Conservation (phyloP, 2,888 invertebrate species). For the Dolomedes plantarius region DNA sequence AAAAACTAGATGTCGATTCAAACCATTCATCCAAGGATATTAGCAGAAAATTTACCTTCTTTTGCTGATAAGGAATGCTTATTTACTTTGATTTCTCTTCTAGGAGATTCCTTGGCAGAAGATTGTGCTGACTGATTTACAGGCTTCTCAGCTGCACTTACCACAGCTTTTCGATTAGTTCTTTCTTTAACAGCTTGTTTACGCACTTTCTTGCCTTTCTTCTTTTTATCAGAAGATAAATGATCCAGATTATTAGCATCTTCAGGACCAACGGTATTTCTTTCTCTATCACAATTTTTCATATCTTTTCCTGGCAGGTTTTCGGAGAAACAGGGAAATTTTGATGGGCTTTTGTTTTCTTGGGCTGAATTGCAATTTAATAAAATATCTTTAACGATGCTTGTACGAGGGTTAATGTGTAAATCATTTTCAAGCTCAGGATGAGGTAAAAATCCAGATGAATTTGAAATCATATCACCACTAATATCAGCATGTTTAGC, state of each 20-base stretch:
- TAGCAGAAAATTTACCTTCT: background rate
- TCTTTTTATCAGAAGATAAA: background rate
- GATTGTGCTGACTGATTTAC: background rate
- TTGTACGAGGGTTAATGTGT: background rate
- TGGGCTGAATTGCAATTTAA: background rate
- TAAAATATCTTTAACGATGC: background rate
- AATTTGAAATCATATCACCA: background rate
- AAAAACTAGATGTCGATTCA: too few relatives aligned
- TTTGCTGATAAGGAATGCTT: background rate
- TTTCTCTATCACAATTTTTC: too few relatives aligned
- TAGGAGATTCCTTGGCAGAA: background rate
- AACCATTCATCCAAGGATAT: too few relatives aligned
- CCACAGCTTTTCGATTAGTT: background rate
- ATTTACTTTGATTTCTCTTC: background rate
- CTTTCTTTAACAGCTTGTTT: conserved; percentile 1
- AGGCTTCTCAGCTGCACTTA: background rate
- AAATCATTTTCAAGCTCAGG: conserved; percentile 49
- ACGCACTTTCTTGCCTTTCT: background rate
- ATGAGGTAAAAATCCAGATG: conserved; percentile 18
- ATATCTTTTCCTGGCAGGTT: too few relatives aligned
- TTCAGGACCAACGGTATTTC: background rate
- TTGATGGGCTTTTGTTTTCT: background rate
- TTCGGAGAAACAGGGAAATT: background rate
- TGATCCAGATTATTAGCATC: background rate
- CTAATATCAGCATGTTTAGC: conserved; percentile 28